A percentile compares a stretch with the other conserved stretches of the same genome.
phyloP scores from a whole-genome alignment of 2,888 invertebrate species.

The Aleiodes alternator region DNA sequence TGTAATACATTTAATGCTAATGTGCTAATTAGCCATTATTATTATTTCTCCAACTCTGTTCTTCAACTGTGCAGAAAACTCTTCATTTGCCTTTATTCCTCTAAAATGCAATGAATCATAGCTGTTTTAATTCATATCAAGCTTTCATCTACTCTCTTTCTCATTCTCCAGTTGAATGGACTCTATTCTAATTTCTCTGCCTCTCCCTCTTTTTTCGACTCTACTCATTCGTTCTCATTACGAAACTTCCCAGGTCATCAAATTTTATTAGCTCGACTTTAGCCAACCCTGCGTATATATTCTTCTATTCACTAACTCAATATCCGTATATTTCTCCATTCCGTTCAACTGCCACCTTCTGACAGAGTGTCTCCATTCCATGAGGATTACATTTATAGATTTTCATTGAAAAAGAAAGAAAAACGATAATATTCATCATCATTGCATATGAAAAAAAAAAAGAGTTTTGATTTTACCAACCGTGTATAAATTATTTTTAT shows the following conservation, averaged over 20 bases:
- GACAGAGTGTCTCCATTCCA: slow-evolving; percentile 1
- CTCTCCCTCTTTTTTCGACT: slow-evolving; percentile 49
- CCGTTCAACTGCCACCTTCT: slow-evolving; percentile 12
- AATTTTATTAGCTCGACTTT: slow-evolving; percentile 74
- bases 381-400: not conserved
- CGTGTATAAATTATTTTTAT: no score
- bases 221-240: slow-evolving; percentile 69
- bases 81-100: not conserved
- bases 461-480: no score
- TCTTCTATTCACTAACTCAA: slow-evolving; percentile 34
- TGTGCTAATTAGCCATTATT: no score
- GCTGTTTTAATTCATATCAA: slow-evolving; percentile 30
- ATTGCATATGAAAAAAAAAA: no score
- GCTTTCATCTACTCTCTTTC: slow-evolving; percentile 29
- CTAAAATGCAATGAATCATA: slow-evolving; percentile 24
- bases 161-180: slow-evolving; percentile 38
- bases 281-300: slow-evolving; percentile 47
- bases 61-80: slow-evolving; percentile 5
- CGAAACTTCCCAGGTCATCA: slow-evolving; percentile 72
- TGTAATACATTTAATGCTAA: no score
- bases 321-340: slow-evolving; percentile 35
- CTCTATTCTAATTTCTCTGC: slow-evolving; percentile 39
- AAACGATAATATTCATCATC: no score
- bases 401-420: not conserved
- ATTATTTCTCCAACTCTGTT: not conserved